Evolutionary conservation across 2,113 vertebrate genomes (phyloP), one percentile per base, ranked within the genome.

Genomic region (Lanius ludovicianus): DNA sequence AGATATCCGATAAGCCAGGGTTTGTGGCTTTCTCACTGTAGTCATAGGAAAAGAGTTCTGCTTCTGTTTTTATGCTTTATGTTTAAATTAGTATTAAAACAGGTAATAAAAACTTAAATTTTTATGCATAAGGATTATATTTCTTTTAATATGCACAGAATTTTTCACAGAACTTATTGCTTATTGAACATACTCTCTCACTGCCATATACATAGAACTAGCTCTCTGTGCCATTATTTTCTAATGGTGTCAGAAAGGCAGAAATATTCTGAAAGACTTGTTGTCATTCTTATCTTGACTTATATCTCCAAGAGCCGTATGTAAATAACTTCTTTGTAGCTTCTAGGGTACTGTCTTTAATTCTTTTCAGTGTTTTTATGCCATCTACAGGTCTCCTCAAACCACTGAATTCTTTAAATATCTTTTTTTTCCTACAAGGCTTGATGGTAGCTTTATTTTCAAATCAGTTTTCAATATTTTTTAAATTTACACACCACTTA

Each of bases 331-430:
- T 35, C 24, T 20, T n/a, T 13, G 11, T 47, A n/a, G 9, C 16
- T 80, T 64, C 33, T 28, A 53, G 15, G 68, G 21, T 9, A 33
- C 6, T 8, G 6, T 39, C 7, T 84, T 78, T 75, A 70, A 90
- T 44, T 33, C 57, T 83, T 83, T 35, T 85, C 28, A 55, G 62
- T 73, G 68, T 79, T 79, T 97, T 86, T 83, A 86, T 96, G 91
- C 87, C 93, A 94, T 71, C 82, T 96, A 69, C 79, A 96, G 87
- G 77, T 59, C 82, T 85, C 28, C 47, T 81, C 14, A 74, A 84
- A 75, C 8, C 33, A 42, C 15, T 74, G 42, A 67, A 59, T 59
- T 42, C 7, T 57, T 84, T 11, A 73, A 50, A 52, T 60, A 12
- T 24, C 24, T 44, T 79, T 52, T 65, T 65, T 88, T 92, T 68